Evolutionary conservation across 1,140 invertebrate species (phyloP).

Genomic region (Ctenoplectra terminalis): DNA sequence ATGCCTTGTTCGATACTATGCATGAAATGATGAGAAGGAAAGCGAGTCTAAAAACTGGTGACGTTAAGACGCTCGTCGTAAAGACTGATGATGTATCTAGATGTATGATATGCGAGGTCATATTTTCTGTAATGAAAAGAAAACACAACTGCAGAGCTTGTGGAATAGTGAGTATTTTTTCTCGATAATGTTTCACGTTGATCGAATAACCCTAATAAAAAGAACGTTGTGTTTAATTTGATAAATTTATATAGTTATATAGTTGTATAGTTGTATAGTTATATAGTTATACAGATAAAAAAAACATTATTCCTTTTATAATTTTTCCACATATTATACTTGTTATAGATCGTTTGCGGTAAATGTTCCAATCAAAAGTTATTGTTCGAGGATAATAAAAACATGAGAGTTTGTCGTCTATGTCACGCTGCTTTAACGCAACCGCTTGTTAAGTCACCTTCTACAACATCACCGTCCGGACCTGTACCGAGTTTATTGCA

Average conservation of each 20-base stretch:
- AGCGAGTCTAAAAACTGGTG: constrained; percentile 83
- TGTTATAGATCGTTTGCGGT: constrained; percentile 86
- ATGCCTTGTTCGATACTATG: constrained; percentile 86
- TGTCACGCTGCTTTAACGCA: constrained; percentile 80
- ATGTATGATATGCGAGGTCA: constrained; percentile 89
- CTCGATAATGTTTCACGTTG: background rate
- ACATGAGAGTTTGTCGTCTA: constrained; percentile 80
- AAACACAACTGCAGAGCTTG: constrained; percentile 90
- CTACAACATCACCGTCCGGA: constrained; percentile 73
- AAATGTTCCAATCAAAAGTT: constrained; percentile 88
- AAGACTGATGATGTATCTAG: constrained; percentile 88
- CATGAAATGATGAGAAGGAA: constrained; percentile 84
- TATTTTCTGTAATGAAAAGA: constrained; percentile 89
- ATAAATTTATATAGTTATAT: background rate
- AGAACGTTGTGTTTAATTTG: background rate
- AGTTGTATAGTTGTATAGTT: too few species aligned
- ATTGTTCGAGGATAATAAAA: constrained; percentile 86
- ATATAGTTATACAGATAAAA: too few species aligned
- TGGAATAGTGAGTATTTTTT: constrained; percentile 85
- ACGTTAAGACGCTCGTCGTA: constrained; percentile 85
- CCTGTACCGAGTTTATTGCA: constrained; percentile 81
- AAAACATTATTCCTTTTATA: constrained; percentile 22
- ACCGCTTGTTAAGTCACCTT: constrained; percentile 74
- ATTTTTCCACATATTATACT: background rate
- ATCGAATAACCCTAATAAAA: background rate